Evolutionary conservation across 2,113 vertebrate species (phyloP).

Genomic region (Petaurus breviceps): DNA sequence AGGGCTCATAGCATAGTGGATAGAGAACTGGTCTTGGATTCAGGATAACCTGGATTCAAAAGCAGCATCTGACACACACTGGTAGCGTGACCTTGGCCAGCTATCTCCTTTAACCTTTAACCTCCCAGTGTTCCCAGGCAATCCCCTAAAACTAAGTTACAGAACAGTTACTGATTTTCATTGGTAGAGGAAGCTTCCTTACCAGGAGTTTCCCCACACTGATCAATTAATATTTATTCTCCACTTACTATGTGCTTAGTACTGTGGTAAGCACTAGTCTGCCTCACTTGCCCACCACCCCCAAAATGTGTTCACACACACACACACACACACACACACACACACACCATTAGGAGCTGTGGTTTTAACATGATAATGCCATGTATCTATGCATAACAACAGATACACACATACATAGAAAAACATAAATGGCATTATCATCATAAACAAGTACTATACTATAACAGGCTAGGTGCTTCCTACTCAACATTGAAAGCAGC

Average conservation of each 20-base stretch:
- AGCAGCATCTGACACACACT: neutral
- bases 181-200: neutral
- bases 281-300: neutral
- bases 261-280: neutral
- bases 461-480: neutral
- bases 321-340: no score
- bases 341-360: no score
- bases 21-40: neutral
- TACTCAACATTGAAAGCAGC: slow-evolving; percentile 14
- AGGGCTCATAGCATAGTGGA: neutral
- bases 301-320: neutral
- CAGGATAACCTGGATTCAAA: neutral
- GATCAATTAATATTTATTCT: neutral
- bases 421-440: neutral
- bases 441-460: neutral
- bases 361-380: neutral
- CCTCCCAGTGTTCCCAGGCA: neutral
- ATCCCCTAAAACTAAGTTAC: neutral
- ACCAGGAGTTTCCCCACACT: neutral
- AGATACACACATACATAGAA: no score
- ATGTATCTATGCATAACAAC: neutral
- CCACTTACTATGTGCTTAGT: neutral
- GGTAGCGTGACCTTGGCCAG: neutral
- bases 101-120: neutral
- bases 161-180: neutral